Conservation (phyloP, 2,797 vertebrate species). For the Tiaroga cobitis region DNA sequence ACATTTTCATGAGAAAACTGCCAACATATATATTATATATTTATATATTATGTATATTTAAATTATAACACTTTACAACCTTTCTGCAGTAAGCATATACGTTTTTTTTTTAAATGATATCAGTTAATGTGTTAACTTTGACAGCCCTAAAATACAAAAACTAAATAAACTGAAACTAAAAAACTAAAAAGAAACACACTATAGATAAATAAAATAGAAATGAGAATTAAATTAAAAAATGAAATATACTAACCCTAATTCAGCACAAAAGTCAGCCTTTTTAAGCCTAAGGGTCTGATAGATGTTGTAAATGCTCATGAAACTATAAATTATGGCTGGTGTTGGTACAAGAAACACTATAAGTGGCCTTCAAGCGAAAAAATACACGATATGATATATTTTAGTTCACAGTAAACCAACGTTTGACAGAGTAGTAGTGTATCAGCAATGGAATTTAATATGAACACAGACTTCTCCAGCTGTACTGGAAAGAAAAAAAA, state of each 20-base stretch:
- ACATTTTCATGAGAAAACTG: too few relatives aligned
- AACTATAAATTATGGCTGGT: not conserved
- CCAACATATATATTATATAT: too few relatives aligned
- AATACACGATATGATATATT: not conserved
- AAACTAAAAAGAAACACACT: not conserved
- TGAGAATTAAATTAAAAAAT: not conserved
- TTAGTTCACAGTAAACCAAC: not conserved
- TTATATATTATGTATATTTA: not conserved
- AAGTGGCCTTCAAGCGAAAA: not conserved
- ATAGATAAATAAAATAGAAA: not conserved
- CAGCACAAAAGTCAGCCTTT: not conserved
- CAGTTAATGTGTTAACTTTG: not conserved
- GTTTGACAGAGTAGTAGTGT: not conserved
- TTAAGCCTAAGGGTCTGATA: not conserved
- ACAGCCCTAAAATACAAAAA: not conserved
- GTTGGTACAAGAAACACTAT: not conserved
- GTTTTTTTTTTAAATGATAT: too few relatives aligned
- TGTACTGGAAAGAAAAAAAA: not conserved
- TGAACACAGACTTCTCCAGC: not conserved
- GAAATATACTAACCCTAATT: not conserved
- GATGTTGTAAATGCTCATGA: not conserved
- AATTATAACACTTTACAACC: not conserved
- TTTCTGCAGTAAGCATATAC: not conserved
- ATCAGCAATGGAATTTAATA: not conserved
- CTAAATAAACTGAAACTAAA: not conserved